These are phyloP conservation scores for Siphonodentalium dalli DNA, from an alignment of 2,888 invertebrate genomes.

Conservation along the genomic window DNA sequence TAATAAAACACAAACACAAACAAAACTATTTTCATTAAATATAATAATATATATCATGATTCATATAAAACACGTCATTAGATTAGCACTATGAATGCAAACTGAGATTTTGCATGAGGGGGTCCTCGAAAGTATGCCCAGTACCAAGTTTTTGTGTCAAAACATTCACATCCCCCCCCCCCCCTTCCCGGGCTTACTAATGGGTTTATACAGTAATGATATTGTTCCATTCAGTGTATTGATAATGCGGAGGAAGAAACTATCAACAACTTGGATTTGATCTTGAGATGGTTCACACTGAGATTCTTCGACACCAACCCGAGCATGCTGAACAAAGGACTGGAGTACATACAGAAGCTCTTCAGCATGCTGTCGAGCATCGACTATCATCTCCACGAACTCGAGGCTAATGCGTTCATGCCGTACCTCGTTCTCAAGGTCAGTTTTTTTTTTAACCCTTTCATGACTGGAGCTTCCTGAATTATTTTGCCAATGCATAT, in stretches of 20 bases:
- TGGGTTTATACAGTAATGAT: too few relatives aligned
- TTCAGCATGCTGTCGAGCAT: conserved; percentile 80
- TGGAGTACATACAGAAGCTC: conserved; percentile 87
- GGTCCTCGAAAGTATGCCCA: too few relatives aligned
- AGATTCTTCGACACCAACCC: conserved; percentile 99
- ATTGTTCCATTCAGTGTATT: conserved; percentile 71
- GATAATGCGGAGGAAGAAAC: conserved; percentile 80
- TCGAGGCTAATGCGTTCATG: conserved; percentile 90
- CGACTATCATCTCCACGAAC: conserved; percentile 86
- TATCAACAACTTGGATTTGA: conserved; percentile 89
- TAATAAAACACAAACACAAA: too few relatives aligned
- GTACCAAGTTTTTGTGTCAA: too few relatives aligned
- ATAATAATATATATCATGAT: too few relatives aligned
- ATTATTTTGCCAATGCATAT: conserved; percentile 1
- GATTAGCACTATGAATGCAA: too few relatives aligned
- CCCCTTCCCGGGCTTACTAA: too few relatives aligned
- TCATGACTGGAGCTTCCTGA: background rate
- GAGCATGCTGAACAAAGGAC: conserved; percentile 91
- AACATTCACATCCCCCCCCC: too few relatives aligned
- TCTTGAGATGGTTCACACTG: conserved; percentile 94
- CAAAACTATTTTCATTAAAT: too few relatives aligned
- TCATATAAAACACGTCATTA: too few relatives aligned
- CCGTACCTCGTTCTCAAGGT: conserved; percentile 94
- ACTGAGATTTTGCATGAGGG: too few relatives aligned
- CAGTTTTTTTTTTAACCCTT: conserved; percentile 19